Percentiles rank a stretch among this genome's conserved stretches.
Evolutionary conservation across 2,888 invertebrate species (phyloP).

Genomic region (Pheosia gnoma): DNA sequence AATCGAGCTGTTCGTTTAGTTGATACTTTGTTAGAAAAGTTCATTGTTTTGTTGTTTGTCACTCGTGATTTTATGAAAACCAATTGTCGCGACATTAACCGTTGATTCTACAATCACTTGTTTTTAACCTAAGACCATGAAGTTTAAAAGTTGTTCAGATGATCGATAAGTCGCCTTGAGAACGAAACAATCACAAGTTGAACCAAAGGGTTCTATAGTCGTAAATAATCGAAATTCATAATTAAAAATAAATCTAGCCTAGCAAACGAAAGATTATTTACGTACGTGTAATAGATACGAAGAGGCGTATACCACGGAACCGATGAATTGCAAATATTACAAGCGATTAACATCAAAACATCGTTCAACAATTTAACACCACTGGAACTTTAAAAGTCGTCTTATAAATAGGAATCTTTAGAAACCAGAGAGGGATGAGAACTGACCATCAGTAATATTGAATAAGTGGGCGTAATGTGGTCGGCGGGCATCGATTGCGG

Average conservation of each 20-base stretch:
- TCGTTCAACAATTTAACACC: slow-evolving; percentile 28
- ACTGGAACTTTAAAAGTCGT: slow-evolving; percentile 30
- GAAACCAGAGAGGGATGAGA: slow-evolving; percentile 59
- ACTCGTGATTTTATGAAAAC: slow-evolving; percentile 19
- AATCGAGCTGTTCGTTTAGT: slow-evolving; percentile 9
- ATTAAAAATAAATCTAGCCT: too few relatives aligned
- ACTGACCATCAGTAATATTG: slow-evolving; percentile 40
- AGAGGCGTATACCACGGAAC: slow-evolving; percentile 8
- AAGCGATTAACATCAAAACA: slow-evolving; percentile 13
- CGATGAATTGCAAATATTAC: slow-evolving; percentile 29
- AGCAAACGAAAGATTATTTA: too few relatives aligned
- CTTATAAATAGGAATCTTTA: slow-evolving; percentile 53
- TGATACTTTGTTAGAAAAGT: slow-evolving; percentile 39
- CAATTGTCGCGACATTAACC: slow-evolving; percentile 18
- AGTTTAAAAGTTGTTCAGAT: neutral
- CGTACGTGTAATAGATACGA: too few relatives aligned
- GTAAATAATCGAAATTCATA: too few relatives aligned
- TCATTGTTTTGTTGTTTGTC: slow-evolving; percentile 33
- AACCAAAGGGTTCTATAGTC: too few relatives aligned
- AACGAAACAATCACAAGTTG: too few relatives aligned
- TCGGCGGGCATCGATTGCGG: slow-evolving; percentile 55
- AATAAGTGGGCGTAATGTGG: slow-evolving; percentile 68
- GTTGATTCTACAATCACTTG: neutral
- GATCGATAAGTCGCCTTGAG: too few relatives aligned
- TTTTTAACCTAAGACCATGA: neutral